Conservation (phyloP, 2,888 invertebrate genomes). For the Notodonta ziczac region DNA sequence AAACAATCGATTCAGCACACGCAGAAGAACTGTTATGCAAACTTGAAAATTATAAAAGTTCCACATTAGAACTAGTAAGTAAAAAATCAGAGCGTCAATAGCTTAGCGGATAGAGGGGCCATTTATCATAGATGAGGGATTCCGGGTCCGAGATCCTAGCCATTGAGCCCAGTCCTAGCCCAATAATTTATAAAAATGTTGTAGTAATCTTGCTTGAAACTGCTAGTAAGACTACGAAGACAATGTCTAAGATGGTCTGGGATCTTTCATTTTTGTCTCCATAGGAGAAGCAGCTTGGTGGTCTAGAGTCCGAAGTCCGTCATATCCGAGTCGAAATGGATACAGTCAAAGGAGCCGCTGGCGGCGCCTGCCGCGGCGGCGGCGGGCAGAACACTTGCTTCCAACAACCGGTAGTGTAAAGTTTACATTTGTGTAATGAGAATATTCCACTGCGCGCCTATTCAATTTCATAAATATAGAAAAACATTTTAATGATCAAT, state of each 20-base stretch:
- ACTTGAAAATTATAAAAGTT: constrained; percentile 60
- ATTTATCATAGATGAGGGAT: too few relatives aligned
- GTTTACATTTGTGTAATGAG: too few relatives aligned
- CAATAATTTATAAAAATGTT: too few relatives aligned
- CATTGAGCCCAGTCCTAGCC: too few relatives aligned
- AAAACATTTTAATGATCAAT: too few relatives aligned
- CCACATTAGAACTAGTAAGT: constrained; percentile 61
- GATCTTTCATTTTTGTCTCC: background rate
- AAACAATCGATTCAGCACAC: constrained; percentile 38
- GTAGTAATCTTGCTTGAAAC: too few relatives aligned
- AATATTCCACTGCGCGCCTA: too few relatives aligned
- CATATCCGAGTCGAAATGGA: constrained; percentile 71
- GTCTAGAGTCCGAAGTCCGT: constrained; percentile 85
- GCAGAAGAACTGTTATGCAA: constrained; percentile 54
- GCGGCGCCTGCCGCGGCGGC: constrained; percentile 57
- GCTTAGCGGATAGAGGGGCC: too few relatives aligned
- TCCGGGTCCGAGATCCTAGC: too few relatives aligned
- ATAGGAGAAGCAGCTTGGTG: constrained; percentile 85
- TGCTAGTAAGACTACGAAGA: too few relatives aligned
- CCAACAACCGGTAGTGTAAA: constrained; percentile 55
- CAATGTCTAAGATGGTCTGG: too few relatives aligned
- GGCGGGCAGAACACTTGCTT: constrained; percentile 62
- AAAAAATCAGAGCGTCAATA: background rate
- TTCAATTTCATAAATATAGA: too few relatives aligned
- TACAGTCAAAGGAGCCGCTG: constrained; percentile 38